These are phyloP conservation scores for Pangasius krempfi DNA, from an alignment of 2,797 vertebrate species.

Conservation along the genomic window DNA sequence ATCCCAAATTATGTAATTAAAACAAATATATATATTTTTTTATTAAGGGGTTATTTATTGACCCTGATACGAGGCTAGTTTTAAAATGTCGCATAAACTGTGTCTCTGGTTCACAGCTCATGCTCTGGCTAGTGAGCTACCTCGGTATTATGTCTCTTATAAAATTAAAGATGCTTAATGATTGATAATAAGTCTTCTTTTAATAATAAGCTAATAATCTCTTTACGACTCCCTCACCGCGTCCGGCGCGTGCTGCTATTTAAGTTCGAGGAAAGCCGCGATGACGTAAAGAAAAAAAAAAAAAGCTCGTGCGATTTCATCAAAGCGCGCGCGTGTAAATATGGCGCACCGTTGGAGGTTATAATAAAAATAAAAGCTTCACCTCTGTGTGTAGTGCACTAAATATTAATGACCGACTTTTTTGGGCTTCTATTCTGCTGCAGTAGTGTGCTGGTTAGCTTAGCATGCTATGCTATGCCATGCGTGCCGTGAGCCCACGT, in stretches of 20 bases:
- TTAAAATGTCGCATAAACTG: neutral
- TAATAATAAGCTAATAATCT: neutral
- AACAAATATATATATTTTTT: neutral
- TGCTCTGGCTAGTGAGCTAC: no score
- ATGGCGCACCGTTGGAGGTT: no score
- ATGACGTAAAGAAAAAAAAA: neutral
- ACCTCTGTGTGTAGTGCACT: neutral
- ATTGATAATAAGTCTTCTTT: neutral
- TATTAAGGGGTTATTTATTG: neutral
- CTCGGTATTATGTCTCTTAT: neutral
- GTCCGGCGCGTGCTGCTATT: neutral
- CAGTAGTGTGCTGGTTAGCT: neutral
- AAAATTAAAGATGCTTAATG: neutral
- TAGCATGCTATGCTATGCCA: slow-evolving; percentile 20
- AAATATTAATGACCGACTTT: neutral
- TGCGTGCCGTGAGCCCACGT: slow-evolving; percentile 69
- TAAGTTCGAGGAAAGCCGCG: neutral
- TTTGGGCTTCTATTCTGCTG: neutral
- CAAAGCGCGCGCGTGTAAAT: no score
- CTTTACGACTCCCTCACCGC: neutral
- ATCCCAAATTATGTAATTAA: no score
- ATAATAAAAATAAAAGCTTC: neutral
- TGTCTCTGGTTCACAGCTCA: neutral
- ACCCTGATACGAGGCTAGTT: neutral
- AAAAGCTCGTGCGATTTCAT: no score